These are phyloP conservation scores for Sminthurinus aureus DNA, from an alignment of 2,888 invertebrate genomes.

Conservation along the genomic window DNA sequence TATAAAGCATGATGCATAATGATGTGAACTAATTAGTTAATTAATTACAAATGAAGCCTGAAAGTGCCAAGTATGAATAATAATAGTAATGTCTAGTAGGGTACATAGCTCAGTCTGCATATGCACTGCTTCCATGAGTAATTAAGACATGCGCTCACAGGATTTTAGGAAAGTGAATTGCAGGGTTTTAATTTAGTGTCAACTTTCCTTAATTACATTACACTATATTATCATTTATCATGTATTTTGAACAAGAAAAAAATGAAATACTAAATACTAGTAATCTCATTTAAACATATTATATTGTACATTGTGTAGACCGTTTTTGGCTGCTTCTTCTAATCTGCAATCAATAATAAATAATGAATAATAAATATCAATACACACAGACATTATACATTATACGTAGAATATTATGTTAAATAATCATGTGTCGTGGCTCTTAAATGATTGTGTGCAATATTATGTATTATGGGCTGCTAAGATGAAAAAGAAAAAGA, in stretches of 20 bases:
- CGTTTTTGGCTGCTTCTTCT: too few species aligned
- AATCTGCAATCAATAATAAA: too few species aligned
- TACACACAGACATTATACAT: too few species aligned
- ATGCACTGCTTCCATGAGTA: background rate
- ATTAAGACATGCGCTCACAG: background rate
- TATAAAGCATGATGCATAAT: background rate
- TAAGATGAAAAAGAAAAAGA: too few species aligned
- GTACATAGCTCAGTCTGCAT: background rate
- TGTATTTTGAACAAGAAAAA: background rate
- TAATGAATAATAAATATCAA: too few species aligned
- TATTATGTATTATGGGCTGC: too few species aligned
- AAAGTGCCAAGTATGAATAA: background rate
- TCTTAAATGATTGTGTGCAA: too few species aligned
- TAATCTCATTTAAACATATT: background rate
- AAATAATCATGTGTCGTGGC: too few species aligned
- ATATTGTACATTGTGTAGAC: too few species aligned
- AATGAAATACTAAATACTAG: background rate
- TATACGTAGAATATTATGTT: too few species aligned
- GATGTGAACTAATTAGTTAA: background rate
- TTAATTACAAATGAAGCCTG: constrained; percentile 15
- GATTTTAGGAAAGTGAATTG: background rate
- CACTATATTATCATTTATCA: too few species aligned
- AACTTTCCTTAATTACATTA: background rate
- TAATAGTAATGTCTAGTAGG: too few species aligned
- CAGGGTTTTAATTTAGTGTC: background rate